Conservation (phyloP, 2,797 vertebrate genomes). For the Typhlichthys subterraneus region DNA sequence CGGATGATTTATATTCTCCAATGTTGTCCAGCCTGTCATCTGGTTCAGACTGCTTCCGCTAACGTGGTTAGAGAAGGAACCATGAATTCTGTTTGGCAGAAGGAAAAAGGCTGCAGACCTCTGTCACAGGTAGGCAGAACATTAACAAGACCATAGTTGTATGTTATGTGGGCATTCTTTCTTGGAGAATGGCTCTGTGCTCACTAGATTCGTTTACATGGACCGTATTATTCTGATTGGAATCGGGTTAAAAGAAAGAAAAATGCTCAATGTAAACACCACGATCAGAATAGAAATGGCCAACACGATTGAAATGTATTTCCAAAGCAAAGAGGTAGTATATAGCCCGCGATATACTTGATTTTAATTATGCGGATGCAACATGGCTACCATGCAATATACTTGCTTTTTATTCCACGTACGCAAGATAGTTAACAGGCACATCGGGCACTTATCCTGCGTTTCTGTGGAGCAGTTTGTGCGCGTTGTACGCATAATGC, state of each 20-base stretch:
- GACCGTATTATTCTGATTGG: no score
- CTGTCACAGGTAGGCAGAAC: slow-evolving; percentile 34
- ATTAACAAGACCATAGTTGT: slow-evolving; percentile 52
- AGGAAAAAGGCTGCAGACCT: slow-evolving; percentile 35
- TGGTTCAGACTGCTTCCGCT: slow-evolving; percentile 35
- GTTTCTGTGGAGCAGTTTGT: no score
- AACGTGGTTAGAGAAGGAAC: slow-evolving; percentile 17
- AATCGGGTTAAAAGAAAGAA: no score
- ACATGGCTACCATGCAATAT: no score
- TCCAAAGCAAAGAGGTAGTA: slow-evolving; percentile 1
- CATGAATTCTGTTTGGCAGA: slow-evolving; percentile 11
- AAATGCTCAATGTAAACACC: no score
- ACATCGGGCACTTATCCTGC: no score
- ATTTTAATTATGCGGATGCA: no score
- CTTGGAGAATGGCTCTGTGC: slow-evolving; percentile 38
- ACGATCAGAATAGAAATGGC: no score
- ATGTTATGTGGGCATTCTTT: slow-evolving; percentile 28
- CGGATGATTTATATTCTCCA: slow-evolving; percentile 51
- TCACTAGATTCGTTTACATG: background rate
- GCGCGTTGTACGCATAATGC: no score
- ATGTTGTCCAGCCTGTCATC: slow-evolving; percentile 21
- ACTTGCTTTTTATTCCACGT: no score
- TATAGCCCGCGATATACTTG: no score
- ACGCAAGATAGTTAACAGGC: no score
- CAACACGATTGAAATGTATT: background rate